These are phyloP conservation scores for Halcyon badia DNA, from an alignment of 2,797 vertebrate genomes.

Conservation along the genomic window DNA sequence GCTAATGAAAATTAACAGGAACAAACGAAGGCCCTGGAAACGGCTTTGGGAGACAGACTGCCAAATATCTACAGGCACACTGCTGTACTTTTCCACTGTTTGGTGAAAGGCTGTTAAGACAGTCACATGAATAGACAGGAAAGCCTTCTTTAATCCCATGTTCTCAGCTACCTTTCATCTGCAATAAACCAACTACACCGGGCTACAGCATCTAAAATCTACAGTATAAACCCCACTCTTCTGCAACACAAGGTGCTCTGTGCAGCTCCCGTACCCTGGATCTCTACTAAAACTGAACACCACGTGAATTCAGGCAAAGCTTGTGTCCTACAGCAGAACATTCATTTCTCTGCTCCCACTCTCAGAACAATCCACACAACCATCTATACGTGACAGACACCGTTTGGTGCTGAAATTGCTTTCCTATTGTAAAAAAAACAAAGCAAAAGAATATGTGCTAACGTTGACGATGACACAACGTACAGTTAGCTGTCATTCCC, in stretches of 20 bases:
- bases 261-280: not conserved
- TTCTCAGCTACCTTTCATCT: slow-evolving; percentile 1
- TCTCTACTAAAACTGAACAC: not conserved
- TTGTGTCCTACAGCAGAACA: not conserved
- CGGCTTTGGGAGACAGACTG: not conserved
- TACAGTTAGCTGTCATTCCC: not conserved
- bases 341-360: not conserved
- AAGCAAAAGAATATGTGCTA: not conserved
- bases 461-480: accelerated
- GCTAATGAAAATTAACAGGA: not conserved
- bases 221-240: not conserved
- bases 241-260: not conserved
- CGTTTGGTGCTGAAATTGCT: not conserved
- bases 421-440: not conserved
- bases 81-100: not conserved
- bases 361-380: not conserved
- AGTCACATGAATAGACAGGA: not conserved
- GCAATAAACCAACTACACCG: not conserved
- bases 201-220: not conserved
- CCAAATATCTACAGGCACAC: not conserved
- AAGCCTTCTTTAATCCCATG: slow-evolving; percentile 16
- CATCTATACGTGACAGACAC: not conserved
- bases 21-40: not conserved
- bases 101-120: not conserved
- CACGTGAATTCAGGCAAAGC: not conserved